A percentile compares a stretch with the other conserved stretches of the same genome.
Evolutionary conservation across 2,113 vertebrate genomes (phyloP).

Genomic region (Elachura formosa): DNA sequence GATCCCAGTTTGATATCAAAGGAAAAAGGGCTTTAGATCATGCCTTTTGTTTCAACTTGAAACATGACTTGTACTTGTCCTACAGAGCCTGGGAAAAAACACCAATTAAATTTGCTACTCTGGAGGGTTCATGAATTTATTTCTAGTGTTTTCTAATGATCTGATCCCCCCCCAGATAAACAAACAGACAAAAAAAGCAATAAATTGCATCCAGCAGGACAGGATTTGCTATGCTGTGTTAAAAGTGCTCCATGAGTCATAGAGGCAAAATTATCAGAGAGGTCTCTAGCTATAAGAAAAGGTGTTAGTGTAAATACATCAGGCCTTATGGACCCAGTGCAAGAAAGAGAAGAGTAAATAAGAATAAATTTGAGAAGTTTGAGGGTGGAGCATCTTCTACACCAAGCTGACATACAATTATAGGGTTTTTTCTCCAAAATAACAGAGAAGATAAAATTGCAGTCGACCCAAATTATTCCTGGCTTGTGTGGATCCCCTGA

Average conservation of each 20-base stretch:
- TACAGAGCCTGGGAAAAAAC: neutral
- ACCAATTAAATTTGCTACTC: neutral
- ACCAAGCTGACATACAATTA: neutral
- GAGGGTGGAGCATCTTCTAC: neutral
- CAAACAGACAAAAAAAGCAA: no score
- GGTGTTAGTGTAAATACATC: neutral
- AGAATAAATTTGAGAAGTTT: neutral
- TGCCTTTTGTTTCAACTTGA: conserved; percentile 12
- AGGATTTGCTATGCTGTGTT: neutral
- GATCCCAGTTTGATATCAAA: conserved; percentile 30
- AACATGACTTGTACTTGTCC: conserved; percentile 17
- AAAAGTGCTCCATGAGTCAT: neutral
- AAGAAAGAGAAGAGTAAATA: neutral
- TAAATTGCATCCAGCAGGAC: neutral
- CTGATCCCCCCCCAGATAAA: no score
- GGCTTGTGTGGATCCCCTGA: neutral
- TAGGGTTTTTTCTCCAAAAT: neutral
- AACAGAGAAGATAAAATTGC: neutral
- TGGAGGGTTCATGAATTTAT: neutral
- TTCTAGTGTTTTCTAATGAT: neutral
- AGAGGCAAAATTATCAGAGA: neutral
- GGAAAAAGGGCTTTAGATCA: neutral
- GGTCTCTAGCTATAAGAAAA: neutral
- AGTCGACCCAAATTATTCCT: neutral
- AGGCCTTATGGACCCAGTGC: neutral